These are phyloP conservation scores for Aphrophora alni DNA, from an alignment of 2,888 invertebrate species.

Conservation along the genomic window DNA sequence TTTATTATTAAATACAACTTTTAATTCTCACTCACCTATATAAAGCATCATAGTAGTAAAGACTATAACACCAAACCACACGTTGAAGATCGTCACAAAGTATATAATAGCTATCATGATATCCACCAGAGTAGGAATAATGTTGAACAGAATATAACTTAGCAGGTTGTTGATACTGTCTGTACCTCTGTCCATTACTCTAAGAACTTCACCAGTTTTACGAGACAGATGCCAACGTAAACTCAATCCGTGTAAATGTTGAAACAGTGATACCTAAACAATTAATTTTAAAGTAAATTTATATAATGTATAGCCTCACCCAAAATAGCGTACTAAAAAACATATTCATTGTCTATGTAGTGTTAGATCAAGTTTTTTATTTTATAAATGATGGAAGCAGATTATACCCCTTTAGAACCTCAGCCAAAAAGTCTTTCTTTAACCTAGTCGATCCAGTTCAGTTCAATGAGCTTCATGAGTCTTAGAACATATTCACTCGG, in stretches of 20 bases:
- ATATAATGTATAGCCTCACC: too few species aligned
- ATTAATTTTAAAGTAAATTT: too few species aligned
- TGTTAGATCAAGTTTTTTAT: too few species aligned
- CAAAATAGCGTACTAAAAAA: too few species aligned
- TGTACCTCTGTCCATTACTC: conserved; percentile 97
- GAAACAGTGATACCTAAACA: conserved; percentile 77
- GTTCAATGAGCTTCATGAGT: too few species aligned
- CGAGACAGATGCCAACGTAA: conserved; percentile 93
- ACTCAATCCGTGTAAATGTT: conserved; percentile 88
- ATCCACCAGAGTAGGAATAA: conserved; percentile 90
- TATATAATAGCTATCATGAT: conserved; percentile 90
- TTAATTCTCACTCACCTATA: conserved; percentile 85
- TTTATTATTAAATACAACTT: too few species aligned
- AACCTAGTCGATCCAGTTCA: too few species aligned
- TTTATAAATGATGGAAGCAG: too few species aligned
- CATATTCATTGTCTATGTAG: too few species aligned
- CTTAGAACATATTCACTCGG: too few species aligned
- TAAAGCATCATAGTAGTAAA: conserved; percentile 93
- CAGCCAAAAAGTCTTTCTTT: too few species aligned
- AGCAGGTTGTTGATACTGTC: conserved; percentile 94
- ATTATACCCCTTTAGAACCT: too few species aligned
- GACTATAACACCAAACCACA: conserved; percentile 95
- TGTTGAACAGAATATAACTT: conserved; percentile 91
- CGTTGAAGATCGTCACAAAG: conserved; percentile 87
- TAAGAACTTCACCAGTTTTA: conserved; percentile 95